Evolutionary conservation across 1,140 invertebrate species (phyloP).

Genomic region (Dryas iulia): DNA sequence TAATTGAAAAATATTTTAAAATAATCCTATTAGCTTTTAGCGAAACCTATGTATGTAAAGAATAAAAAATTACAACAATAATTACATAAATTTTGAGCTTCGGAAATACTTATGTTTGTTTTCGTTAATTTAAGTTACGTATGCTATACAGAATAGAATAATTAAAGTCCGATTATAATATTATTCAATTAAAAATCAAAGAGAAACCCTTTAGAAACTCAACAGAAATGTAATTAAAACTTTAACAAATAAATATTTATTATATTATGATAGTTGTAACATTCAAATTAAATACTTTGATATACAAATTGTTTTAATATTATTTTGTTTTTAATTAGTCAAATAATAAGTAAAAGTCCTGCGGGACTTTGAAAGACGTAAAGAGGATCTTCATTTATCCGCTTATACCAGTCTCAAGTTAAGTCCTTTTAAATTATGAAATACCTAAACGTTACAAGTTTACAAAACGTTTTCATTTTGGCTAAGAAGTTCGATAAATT

Average conservation of each 20-base stretch:
- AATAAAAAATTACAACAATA: too few relatives aligned
- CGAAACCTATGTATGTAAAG: too few relatives aligned
- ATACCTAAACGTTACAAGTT: neutral
- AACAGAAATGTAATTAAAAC: neutral
- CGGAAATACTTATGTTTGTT: too few relatives aligned
- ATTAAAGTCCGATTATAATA: too few relatives aligned
- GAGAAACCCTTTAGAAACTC: too few relatives aligned
- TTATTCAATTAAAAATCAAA: too few relatives aligned
- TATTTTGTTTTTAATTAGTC: neutral
- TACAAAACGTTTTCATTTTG: neutral
- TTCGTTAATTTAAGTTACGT: too few relatives aligned
- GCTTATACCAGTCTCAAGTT: slow-evolving; percentile 9
- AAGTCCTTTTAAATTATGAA: slow-evolving; percentile 7
- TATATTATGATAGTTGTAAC: neutral
- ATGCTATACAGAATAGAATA: too few relatives aligned
- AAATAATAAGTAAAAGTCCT: neutral
- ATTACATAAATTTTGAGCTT: too few relatives aligned
- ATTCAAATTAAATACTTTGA: neutral
- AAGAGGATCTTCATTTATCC: slow-evolving; percentile 7
- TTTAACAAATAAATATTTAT: neutral
- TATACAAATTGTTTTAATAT: neutral
- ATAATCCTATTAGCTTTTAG: too few relatives aligned
- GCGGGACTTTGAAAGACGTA: neutral
- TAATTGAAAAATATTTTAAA: too few relatives aligned
- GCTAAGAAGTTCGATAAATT: neutral